phyloP scores from a whole-genome alignment of 2,797 vertebrate genomes.

The Eulemur mongoz region DNA sequence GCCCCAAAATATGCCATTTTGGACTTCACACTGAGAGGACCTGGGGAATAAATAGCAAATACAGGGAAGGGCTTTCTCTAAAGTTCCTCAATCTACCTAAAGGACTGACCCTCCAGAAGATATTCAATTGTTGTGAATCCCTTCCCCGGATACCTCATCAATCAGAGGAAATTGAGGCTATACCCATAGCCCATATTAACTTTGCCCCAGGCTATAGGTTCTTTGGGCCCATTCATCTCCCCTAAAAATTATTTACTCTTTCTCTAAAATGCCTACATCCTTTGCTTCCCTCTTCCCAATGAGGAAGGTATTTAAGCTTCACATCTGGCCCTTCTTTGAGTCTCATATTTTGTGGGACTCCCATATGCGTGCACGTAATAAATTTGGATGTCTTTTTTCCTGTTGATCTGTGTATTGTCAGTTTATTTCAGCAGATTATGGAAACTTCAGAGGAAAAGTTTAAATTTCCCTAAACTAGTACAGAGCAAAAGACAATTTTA shows the following conservation, averaged over 20 bases:
- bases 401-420: neutral
- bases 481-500: slow-evolving; percentile 7
- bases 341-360: neutral
- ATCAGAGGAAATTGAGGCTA: neutral
- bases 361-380: neutral
- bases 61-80: neutral
- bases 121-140: neutral
- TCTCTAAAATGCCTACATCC: neutral
- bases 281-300: neutral
- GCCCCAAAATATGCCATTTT: neutral
- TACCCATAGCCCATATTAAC: neutral
- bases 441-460: neutral
- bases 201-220: neutral
- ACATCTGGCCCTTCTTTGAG: neutral
- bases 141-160: neutral
- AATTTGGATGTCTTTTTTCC: neutral
- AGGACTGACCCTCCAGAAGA: neutral
- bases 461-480: neutral
- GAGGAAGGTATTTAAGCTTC: neutral
- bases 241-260: neutral
- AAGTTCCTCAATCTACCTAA: neutral
- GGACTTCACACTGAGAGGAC: neutral
- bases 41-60: neutral
- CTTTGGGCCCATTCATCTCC: neutral
- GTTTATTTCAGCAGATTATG: neutral